Percentiles rank a stretch among this genome's conserved stretches.
phyloP scores from a whole-genome alignment of 2,113 vertebrate species.

The Myotis lucifugus region DNA sequence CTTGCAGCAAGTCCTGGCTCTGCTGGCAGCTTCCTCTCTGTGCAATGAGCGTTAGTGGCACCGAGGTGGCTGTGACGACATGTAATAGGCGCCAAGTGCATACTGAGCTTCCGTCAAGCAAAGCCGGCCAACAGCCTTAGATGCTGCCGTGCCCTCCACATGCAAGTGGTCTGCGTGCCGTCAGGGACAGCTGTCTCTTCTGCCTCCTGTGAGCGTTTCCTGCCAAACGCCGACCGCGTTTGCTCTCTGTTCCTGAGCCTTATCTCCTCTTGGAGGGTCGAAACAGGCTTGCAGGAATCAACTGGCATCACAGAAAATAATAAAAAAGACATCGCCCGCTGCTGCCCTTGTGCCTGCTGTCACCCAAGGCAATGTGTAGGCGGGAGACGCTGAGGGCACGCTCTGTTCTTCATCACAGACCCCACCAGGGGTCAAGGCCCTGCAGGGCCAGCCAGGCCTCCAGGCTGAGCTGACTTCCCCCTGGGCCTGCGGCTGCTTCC shows the following conservation, averaged over 20 bases:
- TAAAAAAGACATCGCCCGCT: not conserved
- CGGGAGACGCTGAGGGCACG: not conserved
- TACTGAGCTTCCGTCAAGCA: not conserved
- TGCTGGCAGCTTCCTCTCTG: not conserved
- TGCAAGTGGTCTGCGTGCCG: not conserved
- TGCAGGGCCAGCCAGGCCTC: not conserved
- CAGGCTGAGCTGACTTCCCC: not conserved
- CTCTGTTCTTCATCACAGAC: not conserved
- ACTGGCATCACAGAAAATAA: not conserved
- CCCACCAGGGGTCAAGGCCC: not conserved
- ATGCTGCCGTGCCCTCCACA: no score
- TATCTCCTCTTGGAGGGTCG: no score
- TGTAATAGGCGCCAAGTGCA: not conserved
- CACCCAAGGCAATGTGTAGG: not conserved
- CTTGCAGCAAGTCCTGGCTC: not conserved
- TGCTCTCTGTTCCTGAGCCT: not conserved
- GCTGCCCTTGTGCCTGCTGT: not conserved
- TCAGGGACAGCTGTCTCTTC: not conserved
- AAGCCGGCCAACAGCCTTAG: not conserved
- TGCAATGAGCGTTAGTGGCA: no score
- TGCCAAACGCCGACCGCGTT: accelerated
- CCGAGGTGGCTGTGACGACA: not conserved
- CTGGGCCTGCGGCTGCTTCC: not conserved
- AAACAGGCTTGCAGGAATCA: not conserved
- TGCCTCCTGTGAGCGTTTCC: accelerated